Evolutionary conservation across 1,140 invertebrate species (phyloP).

Genomic region (Pseudoatta argentina): DNA sequence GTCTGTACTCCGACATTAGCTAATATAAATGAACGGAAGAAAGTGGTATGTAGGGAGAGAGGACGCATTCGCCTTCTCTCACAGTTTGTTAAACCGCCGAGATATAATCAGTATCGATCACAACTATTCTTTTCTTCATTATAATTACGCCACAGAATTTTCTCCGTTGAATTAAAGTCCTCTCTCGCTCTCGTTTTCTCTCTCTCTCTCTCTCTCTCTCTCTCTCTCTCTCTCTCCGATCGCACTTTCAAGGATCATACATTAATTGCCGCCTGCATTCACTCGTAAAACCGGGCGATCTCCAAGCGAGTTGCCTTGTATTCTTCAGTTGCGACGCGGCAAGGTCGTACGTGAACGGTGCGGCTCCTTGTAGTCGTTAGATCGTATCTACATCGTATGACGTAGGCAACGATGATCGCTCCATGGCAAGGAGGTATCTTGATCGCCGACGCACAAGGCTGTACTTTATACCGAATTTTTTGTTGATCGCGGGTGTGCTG

Average conservation of each 20-base stretch:
- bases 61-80: slow-evolving; percentile 16
- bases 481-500: background rate
- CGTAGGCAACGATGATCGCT: slow-evolving; percentile 71
- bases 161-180: slow-evolving; percentile 23
- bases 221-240: too few relatives aligned
- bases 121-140: slow-evolving; percentile 51
- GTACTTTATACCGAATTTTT: slow-evolving; percentile 58
- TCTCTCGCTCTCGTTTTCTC: slow-evolving; percentile 2
- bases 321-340: slow-evolving; percentile 55
- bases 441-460: slow-evolving; percentile 58
- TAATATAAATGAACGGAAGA: slow-evolving; percentile 52
- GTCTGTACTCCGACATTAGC: slow-evolving; percentile 47
- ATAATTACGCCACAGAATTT: slow-evolving; percentile 47
- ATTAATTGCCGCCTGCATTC: slow-evolving; percentile 68
- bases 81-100: slow-evolving; percentile 53
- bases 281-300: slow-evolving; percentile 53
- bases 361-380: slow-evolving; percentile 71
- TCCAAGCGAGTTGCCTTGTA: slow-evolving; percentile 31
- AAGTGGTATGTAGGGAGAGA: background rate
- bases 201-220: background rate
- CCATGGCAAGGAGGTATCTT: slow-evolving; percentile 60
- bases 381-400: slow-evolving; percentile 72
- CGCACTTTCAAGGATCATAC: slow-evolving; percentile 56
- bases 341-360: slow-evolving; percentile 68
- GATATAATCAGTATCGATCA: slow-evolving; percentile 58